These are phyloP conservation scores for Lasioglossum morio DNA, from an alignment of 2,888 invertebrate species.

Conservation along the genomic window DNA sequence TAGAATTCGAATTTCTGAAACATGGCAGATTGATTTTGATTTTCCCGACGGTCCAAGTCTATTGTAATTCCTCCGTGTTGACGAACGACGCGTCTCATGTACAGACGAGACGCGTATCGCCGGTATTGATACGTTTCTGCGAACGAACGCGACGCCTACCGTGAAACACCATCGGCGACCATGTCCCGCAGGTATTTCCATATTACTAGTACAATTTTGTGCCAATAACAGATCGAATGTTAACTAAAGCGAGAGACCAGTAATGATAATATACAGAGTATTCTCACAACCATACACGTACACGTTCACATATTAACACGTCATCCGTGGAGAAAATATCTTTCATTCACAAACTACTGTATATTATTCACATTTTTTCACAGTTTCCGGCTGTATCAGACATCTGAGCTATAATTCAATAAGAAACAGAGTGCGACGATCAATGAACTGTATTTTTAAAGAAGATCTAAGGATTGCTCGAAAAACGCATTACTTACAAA, in stretches of 20 bases:
- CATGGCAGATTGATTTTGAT: background rate
- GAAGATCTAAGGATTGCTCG: background rate
- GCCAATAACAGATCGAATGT: slow-evolving; percentile 80
- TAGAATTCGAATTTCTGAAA: too few species aligned
- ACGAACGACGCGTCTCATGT: background rate
- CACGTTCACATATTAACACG: slow-evolving; percentile 9
- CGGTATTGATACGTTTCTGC: background rate
- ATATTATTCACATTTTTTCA: background rate
- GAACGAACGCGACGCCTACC: background rate
- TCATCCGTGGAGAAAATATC: slow-evolving; percentile 43
- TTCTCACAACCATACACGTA: slow-evolving; percentile 42
- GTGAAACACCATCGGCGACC: slow-evolving; percentile 44
- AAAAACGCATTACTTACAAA: background rate
- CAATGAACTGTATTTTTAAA: background rate
- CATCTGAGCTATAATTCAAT: background rate
- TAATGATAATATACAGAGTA: slow-evolving; percentile 59
- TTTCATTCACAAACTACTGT: background rate
- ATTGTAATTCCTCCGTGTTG: background rate
- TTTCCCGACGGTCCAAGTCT: background rate
- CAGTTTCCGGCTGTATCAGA: background rate
- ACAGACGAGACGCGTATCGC: background rate
- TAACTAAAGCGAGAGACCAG: slow-evolving; percentile 62
- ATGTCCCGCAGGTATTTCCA: slow-evolving; percentile 71
- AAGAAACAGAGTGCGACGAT: background rate
- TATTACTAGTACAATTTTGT: slow-evolving; percentile 83